A percentile compares a stretch with the other conserved stretches of the same genome.
phyloP scores from a whole-genome alignment of 2,888 invertebrate species.

The Lordiphosa andalusiaca region DNA sequence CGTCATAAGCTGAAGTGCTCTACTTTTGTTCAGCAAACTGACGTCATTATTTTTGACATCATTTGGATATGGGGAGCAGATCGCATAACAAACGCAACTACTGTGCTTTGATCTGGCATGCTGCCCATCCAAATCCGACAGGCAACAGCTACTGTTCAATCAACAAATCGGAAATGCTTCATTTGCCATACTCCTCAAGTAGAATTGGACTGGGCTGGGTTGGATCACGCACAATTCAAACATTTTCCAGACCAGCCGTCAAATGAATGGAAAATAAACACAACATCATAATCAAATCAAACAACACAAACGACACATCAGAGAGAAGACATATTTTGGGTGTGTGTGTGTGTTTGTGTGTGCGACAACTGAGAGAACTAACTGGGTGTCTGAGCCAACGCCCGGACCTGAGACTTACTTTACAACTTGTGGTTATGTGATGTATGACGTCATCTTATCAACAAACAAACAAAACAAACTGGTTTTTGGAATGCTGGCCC shows the following conservation, averaged over 20 bases:
- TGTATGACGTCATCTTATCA: constrained; percentile 51
- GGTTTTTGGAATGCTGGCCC: constrained; percentile 52
- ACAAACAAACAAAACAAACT: constrained; percentile 39
- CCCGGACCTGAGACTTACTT: constrained; percentile 29
- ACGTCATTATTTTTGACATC: constrained; percentile 22
- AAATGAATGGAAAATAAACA: constrained; percentile 49
- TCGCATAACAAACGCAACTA: constrained; percentile 46
- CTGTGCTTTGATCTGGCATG: constrained; percentile 66
- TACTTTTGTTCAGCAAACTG: constrained; percentile 17
- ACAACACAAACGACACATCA: constrained; percentile 11
- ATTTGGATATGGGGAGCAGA: constrained; percentile 1
- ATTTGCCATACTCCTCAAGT: constrained; percentile 26
- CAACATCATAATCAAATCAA: constrained; percentile 65
- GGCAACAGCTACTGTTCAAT: constrained; percentile 36
- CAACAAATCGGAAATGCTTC: constrained; percentile 12
- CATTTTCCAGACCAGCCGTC: constrained; percentile 40
- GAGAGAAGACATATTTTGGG: constrained; percentile 12
- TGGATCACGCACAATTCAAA: constrained; percentile 43
- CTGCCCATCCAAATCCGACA: constrained; percentile 44
- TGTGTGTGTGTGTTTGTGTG: constrained; percentile 12
- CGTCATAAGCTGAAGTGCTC: constrained; percentile 29
- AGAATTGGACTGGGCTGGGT: constrained; percentile 8
- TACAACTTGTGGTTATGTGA: constrained; percentile 52
- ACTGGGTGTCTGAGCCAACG: constrained; percentile 29
- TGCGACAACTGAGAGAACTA: constrained; percentile 6